Percentiles rank a stretch among this genome's conserved stretches.
phyloP scores from a whole-genome alignment of 2,113 vertebrate species.

The Gobio gobio region DNA sequence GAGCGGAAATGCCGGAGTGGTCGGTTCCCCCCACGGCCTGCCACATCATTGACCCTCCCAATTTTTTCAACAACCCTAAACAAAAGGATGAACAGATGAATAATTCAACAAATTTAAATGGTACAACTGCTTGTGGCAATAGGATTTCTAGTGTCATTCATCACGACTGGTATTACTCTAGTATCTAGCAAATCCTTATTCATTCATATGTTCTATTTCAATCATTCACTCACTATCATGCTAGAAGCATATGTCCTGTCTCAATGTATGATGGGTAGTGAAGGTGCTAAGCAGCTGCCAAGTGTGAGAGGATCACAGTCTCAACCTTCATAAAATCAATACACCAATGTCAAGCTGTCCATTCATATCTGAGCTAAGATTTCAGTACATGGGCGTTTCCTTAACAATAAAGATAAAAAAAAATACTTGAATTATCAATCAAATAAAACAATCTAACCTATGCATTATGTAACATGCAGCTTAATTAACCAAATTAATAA shows the following conservation, averaged over 20 bases:
- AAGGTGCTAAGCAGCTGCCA: conserved; percentile 38
- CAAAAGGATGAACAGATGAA: conserved; percentile 61
- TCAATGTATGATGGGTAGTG: conserved; percentile 51
- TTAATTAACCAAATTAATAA: background rate
- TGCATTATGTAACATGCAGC: background rate
- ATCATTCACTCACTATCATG: background rate
- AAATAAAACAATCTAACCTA: background rate
- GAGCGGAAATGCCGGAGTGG: conserved; percentile 80
- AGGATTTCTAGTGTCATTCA: background rate
- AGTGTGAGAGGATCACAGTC: conserved; percentile 11
- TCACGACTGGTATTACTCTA: background rate
- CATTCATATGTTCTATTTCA: background rate
- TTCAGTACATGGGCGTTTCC: conserved; percentile 13
- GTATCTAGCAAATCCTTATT: background rate
- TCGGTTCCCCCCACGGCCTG: conserved; percentile 68
- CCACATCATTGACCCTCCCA: conserved; percentile 74
- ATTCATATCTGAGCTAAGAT: background rate
- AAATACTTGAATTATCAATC: background rate
- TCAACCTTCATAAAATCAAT: conserved; percentile 35
- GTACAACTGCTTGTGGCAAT: conserved; percentile 45
- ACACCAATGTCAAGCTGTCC: conserved; percentile 6
- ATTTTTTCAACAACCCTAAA: conserved; percentile 82
- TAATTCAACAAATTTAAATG: conserved; percentile 63
- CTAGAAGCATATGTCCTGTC: conserved; percentile 7
- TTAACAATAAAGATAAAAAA: background rate